Evolutionary conservation across 1,140 invertebrate species (phyloP), one percentile per base, ranked within the genome.

Genomic region (Varroa destructor): DNA sequence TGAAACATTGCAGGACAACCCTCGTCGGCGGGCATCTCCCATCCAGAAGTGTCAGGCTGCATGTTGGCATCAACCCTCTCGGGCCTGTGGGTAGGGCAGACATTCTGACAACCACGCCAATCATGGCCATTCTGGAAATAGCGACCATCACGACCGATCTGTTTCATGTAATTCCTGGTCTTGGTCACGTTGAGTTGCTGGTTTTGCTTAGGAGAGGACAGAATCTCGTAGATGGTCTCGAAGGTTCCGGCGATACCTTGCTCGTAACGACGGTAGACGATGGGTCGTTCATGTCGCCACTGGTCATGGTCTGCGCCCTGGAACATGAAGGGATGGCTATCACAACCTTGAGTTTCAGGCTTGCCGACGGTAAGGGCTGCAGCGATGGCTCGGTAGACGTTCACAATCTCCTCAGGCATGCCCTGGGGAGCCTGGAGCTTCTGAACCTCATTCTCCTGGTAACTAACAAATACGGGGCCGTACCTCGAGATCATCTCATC

Each of bases 91-190:
- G 61, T 67, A 8, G n/a, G 61, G 61, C 61, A 67, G 36, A 67
- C 61, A 46, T 67, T 67, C 36, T 67, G 61, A 37, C 61, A 67
- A 40, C 61, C 61, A 37, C 61, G 61, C 40, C 37, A 1, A 12
- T 67, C 61, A 8, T 67, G 61, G 46, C 61, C 61, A 37, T 67
- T 67, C 61, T 67, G 61, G 36, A 67, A 46, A 2, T 1, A 25
- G 37, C 61, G 61, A 25, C 61, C 61, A 8, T 67, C 61, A 46
- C 40, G 61, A 67, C 61, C 61, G 12, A 67, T 40, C 61, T 67
- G 61, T 10, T 67, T 67, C 61, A 67, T 67, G 61, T 67, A 67
- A 37, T 67, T 67, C 61, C 61, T 67, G 14, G 61, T 67, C 61
- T 67, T 67, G 61, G 61, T 67, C 40, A 67, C 40, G 61, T 67